Conservation (phyloP, 2,888 invertebrate species). For the Chymomyza fuscimana region DNA sequence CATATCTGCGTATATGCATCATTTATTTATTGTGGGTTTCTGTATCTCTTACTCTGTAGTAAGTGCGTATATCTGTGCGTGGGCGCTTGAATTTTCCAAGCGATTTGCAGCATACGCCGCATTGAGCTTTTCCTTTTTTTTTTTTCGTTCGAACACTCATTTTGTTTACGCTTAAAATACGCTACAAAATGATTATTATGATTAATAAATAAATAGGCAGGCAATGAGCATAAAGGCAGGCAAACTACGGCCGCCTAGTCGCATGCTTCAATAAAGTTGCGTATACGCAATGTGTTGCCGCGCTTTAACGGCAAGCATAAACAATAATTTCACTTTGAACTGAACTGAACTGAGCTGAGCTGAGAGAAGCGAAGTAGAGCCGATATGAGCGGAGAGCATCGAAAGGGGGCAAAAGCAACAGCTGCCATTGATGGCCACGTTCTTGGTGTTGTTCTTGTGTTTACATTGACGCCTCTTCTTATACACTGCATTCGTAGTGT, state of each 20-base stretch:
- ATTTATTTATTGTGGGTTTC: constrained; percentile 40
- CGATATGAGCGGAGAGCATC: constrained; percentile 3
- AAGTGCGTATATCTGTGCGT: constrained; percentile 6
- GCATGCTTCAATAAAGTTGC: neutral
- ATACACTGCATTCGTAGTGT: neutral
- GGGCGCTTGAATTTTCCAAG: constrained; percentile 64
- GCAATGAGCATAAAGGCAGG: constrained; percentile 19
- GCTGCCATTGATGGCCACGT: constrained; percentile 62
- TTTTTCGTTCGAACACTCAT: neutral
- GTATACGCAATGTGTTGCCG: constrained; percentile 18
- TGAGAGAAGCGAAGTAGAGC: constrained; percentile 7
- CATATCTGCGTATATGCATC: constrained; percentile 26
- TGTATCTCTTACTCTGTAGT: constrained; percentile 28
- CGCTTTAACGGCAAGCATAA: constrained; percentile 18
- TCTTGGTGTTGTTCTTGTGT: constrained; percentile 35
- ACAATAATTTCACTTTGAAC: constrained; percentile 24
- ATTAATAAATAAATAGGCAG: constrained; percentile 69
- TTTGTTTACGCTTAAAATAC: constrained; percentile 66
- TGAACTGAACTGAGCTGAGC: constrained; percentile 12
- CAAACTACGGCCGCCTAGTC: neutral
- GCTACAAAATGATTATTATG: constrained; percentile 72
- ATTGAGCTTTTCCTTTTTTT: constrained; percentile 60
- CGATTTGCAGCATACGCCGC: constrained; percentile 73
- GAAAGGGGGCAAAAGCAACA: constrained; percentile 35
- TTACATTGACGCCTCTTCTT: constrained; percentile 27